A percentile compares a stretch with the other conserved stretches of the same genome.
These are phyloP conservation scores for Mormoops blainvillei DNA, from an alignment of 2,113 vertebrate genomes.

Conservation along the genomic window DNA sequence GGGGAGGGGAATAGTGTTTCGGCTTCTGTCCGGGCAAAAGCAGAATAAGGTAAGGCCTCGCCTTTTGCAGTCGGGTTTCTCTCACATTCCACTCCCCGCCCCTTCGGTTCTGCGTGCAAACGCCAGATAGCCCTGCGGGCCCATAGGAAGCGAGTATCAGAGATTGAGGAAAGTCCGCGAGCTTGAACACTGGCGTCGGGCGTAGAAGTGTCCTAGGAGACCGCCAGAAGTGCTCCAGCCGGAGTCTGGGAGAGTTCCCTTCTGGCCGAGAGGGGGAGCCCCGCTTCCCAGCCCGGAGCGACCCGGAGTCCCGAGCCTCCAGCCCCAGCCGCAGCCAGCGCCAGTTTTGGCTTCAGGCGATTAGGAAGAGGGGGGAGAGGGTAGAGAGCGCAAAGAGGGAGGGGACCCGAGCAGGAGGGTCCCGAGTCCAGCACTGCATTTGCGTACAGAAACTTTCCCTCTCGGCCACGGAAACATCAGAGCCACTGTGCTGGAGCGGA, in stretches of 20 bases:
- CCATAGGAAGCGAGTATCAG: background rate
- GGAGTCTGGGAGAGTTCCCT: background rate
- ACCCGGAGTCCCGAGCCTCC: slow-evolving; percentile 20
- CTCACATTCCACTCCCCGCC: background rate
- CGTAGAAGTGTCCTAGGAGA: slow-evolving; percentile 21
- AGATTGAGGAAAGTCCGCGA: background rate
- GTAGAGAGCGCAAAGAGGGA: background rate
- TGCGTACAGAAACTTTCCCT: slow-evolving; percentile 60
- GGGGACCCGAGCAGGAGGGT: slow-evolving; percentile 17
- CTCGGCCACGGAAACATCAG: background rate
- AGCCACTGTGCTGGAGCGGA: background rate
- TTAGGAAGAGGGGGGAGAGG: slow-evolving; percentile 15
- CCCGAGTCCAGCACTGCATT: background rate
- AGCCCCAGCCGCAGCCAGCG: slow-evolving; percentile 14
- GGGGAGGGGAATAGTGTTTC: background rate
- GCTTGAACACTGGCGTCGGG: background rate
- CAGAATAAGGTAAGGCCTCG: background rate
- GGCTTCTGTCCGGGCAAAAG: background rate
- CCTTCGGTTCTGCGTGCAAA: background rate
- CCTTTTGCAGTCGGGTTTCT: background rate
- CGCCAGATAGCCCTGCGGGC: background rate
- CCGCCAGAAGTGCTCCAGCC: background rate
- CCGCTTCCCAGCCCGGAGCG: slow-evolving; percentile 14
- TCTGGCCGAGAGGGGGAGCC: slow-evolving; percentile 72
- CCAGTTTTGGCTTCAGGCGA: slow-evolving; percentile 23